A percentile compares a stretch with the other conserved stretches of the same genome.
Evolutionary conservation across 2,797 vertebrate species (phyloP).

Genomic region (Crypturellus tataupa): DNA sequence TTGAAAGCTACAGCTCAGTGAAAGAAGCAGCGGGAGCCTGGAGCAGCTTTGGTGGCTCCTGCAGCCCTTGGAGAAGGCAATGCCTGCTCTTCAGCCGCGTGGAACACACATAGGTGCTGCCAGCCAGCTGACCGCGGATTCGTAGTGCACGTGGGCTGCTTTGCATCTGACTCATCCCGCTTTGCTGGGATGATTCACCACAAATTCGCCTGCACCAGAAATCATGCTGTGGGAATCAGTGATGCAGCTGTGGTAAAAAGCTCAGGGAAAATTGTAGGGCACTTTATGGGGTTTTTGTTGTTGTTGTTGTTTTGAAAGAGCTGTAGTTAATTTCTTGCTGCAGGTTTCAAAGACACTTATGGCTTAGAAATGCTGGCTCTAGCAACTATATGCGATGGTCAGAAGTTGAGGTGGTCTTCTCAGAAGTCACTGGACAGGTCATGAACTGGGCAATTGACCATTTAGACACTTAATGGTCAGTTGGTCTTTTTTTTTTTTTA

Average conservation of each 20-base stretch:
- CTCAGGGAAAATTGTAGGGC: neutral
- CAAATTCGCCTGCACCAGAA: neutral
- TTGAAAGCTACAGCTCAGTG: constrained; percentile 40
- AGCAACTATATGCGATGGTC: neutral
- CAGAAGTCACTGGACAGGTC: neutral
- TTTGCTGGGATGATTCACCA: neutral
- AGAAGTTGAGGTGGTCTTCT: neutral
- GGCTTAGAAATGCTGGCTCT: neutral
- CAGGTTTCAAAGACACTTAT: neutral
- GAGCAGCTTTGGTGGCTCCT: neutral
- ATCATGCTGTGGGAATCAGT: neutral
- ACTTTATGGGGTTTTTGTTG: neutral
- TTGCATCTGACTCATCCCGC: neutral
- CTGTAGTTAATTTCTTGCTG: neutral
- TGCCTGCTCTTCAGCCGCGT: neutral
- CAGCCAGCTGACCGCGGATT: neutral
- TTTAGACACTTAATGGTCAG: too few species aligned
- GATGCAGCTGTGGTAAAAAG: neutral
- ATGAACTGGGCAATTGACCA: neutral
- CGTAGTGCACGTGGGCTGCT: neutral
- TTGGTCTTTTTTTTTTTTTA: neutral
- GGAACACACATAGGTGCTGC: neutral
- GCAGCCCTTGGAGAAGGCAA: neutral
- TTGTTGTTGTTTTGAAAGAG: neutral
- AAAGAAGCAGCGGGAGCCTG: constrained; percentile 12